phyloP scores from a whole-genome alignment of 2,113 vertebrate species.

The Centrocercus urophasianus region DNA sequence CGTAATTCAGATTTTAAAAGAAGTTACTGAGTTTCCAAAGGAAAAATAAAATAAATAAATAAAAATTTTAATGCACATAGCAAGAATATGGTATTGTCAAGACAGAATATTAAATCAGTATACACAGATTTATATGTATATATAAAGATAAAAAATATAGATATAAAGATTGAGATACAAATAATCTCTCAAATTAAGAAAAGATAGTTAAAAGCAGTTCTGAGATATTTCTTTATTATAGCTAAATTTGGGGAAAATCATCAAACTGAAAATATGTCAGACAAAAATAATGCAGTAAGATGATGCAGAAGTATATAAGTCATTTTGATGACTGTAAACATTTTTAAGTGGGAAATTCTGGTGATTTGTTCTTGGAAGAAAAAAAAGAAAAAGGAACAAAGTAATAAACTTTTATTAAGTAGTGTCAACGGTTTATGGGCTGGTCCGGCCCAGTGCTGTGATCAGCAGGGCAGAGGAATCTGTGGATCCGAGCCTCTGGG shows the following conservation, averaged over 20 bases:
- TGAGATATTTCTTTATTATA: not conserved
- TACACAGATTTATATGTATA: not conserved
- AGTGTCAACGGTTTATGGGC: too few species aligned
- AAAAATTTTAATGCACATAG: not conserved
- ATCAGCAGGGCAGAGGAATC: too few species aligned
- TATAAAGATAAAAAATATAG: not conserved
- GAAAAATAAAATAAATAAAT: not conserved
- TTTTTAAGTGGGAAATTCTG: not conserved
- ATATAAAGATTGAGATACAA: not conserved
- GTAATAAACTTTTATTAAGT: not conserved
- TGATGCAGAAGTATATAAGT: not conserved
- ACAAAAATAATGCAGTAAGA: not conserved
- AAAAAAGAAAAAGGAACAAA: not conserved
- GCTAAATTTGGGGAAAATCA: not conserved
- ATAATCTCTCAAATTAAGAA: not conserved
- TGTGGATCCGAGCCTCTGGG: too few species aligned
- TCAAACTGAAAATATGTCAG: not conserved
- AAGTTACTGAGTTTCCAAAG: not conserved
- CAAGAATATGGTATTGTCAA: not conserved
- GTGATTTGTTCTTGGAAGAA: rapidly evolving
- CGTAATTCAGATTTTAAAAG: not conserved
- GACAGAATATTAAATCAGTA: not conserved
- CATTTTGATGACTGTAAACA: not conserved
- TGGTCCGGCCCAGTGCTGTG: too few species aligned
- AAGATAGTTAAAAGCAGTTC: not conserved